phyloP scores from a whole-genome alignment of 1,140 invertebrate genomes.

The Zaprionus capensis region DNA sequence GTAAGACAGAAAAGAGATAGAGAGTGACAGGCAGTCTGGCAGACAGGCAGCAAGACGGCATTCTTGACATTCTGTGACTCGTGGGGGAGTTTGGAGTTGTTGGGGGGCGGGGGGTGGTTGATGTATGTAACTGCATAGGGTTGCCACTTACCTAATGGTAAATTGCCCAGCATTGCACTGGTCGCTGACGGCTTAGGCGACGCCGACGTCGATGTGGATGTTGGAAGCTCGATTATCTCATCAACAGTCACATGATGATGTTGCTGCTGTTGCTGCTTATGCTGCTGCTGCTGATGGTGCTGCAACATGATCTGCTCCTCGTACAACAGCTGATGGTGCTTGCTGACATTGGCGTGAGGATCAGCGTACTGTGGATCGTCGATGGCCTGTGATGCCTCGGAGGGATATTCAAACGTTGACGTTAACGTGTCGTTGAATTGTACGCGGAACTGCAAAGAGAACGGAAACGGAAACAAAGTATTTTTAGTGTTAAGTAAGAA shows the following conservation, averaged over 20 bases:
- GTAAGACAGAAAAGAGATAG: slow-evolving; percentile 23
- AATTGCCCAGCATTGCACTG: slow-evolving; percentile 81
- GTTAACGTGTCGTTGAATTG: slow-evolving; percentile 93
- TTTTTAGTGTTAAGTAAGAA: neutral
- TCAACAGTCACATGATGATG: slow-evolving; percentile 80
- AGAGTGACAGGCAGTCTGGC: slow-evolving; percentile 38
- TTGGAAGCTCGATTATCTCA: slow-evolving; percentile 82
- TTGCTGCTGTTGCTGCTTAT: slow-evolving; percentile 40
- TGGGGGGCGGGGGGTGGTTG: neutral
- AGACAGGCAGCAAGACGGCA: slow-evolving; percentile 35
- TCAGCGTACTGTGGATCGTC: slow-evolving; percentile 85
- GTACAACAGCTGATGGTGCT: slow-evolving; percentile 62
- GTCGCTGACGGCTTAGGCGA: slow-evolving; percentile 53
- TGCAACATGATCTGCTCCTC: slow-evolving; percentile 62
- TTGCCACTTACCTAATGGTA: slow-evolving; percentile 82
- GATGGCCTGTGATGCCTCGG: slow-evolving; percentile 89
- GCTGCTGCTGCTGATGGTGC: slow-evolving; percentile 57
- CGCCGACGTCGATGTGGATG: slow-evolving; percentile 52
- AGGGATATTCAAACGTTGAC: slow-evolving; percentile 93
- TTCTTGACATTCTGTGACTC: neutral
- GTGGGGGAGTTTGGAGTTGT: neutral
- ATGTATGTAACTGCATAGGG: slow-evolving; percentile 8
- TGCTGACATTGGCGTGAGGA: slow-evolving; percentile 67
- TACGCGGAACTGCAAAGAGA: slow-evolving; percentile 89
- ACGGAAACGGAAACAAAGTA: neutral